Conservation (phyloP, 2,797 vertebrate genomes). For the Smutsia gigantea region DNA sequence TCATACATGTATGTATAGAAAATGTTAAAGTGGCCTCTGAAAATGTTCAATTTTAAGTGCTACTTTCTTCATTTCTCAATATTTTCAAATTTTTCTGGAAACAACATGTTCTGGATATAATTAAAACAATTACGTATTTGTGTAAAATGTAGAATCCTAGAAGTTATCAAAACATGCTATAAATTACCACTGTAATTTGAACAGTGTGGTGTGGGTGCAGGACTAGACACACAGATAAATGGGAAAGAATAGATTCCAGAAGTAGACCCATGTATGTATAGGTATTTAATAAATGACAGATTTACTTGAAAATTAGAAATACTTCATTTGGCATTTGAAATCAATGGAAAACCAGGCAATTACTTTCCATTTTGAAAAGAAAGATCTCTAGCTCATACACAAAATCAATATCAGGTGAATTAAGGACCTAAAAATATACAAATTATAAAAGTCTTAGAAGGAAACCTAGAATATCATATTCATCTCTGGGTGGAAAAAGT, state of each 20-base stretch:
- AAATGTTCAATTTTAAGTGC: neutral
- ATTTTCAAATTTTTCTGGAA: neutral
- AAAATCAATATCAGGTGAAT: neutral
- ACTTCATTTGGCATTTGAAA: neutral
- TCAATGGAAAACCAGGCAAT: neutral
- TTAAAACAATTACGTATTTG: neutral
- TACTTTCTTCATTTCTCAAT: constrained; percentile 16
- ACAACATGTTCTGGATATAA: neutral
- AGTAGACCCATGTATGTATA: neutral
- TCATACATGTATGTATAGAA: neutral
- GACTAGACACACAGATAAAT: neutral
- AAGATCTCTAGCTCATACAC: neutral
- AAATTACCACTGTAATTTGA: neutral
- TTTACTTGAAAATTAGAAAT: no score
- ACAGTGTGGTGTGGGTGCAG: no score
- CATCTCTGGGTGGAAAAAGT: neutral
- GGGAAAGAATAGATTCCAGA: neutral
- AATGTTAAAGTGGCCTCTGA: neutral
- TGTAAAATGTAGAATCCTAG: neutral
- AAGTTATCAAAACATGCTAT: neutral
- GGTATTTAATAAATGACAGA: neutral
- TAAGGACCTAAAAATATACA: neutral
- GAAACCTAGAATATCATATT: neutral
- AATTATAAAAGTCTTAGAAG: neutral
- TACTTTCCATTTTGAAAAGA: constrained; percentile 28